Percentiles rank a stretch among this genome's conserved stretches.
These are phyloP conservation scores for Percopsis transmontana DNA, from an alignment of 2,113 vertebrate genomes.

Conservation along the genomic window DNA sequence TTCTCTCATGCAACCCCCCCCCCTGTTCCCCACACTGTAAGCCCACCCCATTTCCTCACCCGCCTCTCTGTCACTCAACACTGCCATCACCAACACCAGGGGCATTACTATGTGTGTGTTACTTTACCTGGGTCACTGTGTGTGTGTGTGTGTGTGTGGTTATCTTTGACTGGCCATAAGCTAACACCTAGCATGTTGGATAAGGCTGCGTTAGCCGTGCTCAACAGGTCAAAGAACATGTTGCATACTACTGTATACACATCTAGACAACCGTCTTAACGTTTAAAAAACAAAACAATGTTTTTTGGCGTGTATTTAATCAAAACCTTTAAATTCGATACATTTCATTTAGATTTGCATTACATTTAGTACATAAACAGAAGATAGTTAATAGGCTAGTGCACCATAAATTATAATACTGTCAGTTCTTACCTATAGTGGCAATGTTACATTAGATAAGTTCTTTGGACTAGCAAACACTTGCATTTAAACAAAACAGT, in stretches of 20 bases:
- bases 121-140: conserved; percentile 12
- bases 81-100: conserved; percentile 19
- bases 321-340: conserved; percentile 28
- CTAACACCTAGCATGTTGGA: conserved; percentile 12
- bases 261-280: background rate
- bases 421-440: conserved; percentile 35
- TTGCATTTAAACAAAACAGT: conserved; percentile 7
- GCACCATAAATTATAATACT: conserved; percentile 45
- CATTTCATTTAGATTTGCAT: conserved; percentile 20
- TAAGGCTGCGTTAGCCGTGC: background rate
- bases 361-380: conserved; percentile 34
- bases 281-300: background rate
- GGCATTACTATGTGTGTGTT: conserved; percentile 13
- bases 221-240: background rate
- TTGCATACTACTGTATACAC: background rate
- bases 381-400: conserved; percentile 19
- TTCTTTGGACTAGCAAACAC: conserved; percentile 25
- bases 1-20: background rate
- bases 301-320: conserved; percentile 1
- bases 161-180: conserved; percentile 8
- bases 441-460: conserved; percentile 32
- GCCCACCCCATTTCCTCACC: background rate
- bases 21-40: background rate
- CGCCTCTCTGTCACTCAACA: conserved; percentile 15
- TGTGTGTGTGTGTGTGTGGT: conserved; percentile 31